Evolutionary conservation across 2,797 vertebrate genomes (phyloP).

Genomic region (Peromyscus nudipes): DNA sequence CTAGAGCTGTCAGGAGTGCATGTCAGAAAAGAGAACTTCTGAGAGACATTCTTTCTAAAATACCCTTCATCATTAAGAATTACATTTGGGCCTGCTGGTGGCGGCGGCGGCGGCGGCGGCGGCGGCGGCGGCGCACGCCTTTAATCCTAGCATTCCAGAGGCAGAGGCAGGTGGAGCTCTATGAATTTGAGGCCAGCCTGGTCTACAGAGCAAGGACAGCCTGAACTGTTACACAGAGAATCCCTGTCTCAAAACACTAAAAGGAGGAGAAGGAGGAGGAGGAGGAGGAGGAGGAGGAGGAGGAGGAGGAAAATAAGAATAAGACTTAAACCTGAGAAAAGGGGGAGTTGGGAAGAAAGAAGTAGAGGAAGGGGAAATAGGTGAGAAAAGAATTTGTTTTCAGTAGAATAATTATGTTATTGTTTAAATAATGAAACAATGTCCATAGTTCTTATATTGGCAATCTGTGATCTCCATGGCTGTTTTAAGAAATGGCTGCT

Average conservation of each 20-base stretch:
- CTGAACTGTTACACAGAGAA: not conserved
- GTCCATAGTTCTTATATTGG: not conserved
- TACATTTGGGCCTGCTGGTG: not conserved
- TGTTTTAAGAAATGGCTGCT: slow-evolving; percentile 29
- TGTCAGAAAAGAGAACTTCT: not conserved
- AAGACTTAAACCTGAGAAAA: not conserved
- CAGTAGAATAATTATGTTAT: not conserved
- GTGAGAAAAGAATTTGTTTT: not conserved
- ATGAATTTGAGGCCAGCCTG: no score
- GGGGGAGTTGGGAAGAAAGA: no score
- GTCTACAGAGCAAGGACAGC: no score
- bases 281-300: no score
- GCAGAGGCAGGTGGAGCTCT: no score
- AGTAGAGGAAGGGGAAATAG: not conserved
- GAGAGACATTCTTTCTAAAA: not conserved
- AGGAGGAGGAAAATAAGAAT: no score
- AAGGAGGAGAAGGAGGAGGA: no score
- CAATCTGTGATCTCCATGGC: not conserved
- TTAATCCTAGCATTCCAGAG: no score
- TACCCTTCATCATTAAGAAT: not conserved
- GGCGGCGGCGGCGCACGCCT: no score
- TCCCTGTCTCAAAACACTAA: not conserved
- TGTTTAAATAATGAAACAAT: not conserved
- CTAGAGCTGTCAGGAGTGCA: not conserved
- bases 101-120: no score